A percentile compares a stretch with the other conserved stretches of the same genome.
Evolutionary conservation across 1,140 invertebrate genomes (phyloP).

Genomic region (Hycleus cichorii): DNA sequence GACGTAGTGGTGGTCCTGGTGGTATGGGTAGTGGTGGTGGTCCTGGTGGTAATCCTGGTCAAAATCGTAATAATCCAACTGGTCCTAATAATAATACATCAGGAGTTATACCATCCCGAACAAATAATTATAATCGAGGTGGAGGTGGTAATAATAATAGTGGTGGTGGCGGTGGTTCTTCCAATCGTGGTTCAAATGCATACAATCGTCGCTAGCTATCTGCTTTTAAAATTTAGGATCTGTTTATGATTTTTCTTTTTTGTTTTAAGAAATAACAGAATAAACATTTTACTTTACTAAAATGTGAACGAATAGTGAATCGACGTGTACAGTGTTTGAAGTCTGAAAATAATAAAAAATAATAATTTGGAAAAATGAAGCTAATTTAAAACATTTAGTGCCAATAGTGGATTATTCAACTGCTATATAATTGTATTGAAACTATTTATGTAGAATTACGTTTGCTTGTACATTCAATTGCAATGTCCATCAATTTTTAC

Average conservation of each 20-base stretch:
- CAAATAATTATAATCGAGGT: conserved; percentile 10
- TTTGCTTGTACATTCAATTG: neutral
- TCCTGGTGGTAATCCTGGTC: conserved; percentile 31
- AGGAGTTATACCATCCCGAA: neutral
- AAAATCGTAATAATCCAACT: conserved; percentile 34
- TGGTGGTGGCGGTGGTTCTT: conserved; percentile 18
- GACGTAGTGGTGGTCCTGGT: conserved; percentile 36
- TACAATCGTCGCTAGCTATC: conserved; percentile 29
- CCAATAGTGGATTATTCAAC: conserved; percentile 20
- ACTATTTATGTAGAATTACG: conserved; percentile 9
- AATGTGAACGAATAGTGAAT: conserved; percentile 9
- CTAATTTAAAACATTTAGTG: conserved; percentile 10
- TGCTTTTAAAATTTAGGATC: neutral
- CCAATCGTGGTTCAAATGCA: conserved; percentile 24
- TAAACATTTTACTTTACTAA: no score
- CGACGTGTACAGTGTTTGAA: conserved; percentile 9
- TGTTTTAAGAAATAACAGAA: neutral
- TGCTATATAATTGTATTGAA: conserved; percentile 14
- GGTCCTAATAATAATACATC: conserved; percentile 13
- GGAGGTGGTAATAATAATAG: conserved; percentile 10
- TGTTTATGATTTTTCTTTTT: neutral
- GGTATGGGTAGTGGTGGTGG: conserved; percentile 38
- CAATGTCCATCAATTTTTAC: conserved; percentile 5
- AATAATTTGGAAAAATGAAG: neutral
- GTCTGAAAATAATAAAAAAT: neutral